Conservation (phyloP, 2,888 invertebrate species). For the Chaetogeoica ovagalla region DNA sequence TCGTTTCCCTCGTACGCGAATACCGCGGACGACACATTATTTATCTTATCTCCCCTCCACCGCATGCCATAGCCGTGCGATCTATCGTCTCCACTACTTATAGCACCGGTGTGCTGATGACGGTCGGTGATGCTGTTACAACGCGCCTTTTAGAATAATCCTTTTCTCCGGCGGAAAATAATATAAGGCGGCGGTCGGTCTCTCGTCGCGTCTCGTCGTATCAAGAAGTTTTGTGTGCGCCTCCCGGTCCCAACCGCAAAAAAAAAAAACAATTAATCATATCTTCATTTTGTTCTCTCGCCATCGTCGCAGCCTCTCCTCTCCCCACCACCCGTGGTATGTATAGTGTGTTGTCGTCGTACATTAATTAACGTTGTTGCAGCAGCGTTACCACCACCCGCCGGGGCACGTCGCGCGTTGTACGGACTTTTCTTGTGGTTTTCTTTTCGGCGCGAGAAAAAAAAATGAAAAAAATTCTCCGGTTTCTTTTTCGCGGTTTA, state of each 20-base stretch:
- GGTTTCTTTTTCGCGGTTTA: too few species aligned
- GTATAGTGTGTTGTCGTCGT: conserved; percentile 40
- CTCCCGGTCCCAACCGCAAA: background rate
- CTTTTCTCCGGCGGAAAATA: conserved; percentile 46
- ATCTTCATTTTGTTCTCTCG: conserved; percentile 48
- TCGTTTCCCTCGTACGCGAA: background rate
- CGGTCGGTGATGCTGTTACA: background rate
- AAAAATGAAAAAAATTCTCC: too few species aligned
- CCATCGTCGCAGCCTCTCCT: too few species aligned
- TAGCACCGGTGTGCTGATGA: too few species aligned
- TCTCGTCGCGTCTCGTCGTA: conserved; percentile 18
- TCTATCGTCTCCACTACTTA: conserved; percentile 45
- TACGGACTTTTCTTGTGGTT: background rate
- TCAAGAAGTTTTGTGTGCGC: conserved; percentile 42
- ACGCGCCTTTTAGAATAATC: conserved; percentile 50
- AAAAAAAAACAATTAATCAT: conserved; percentile 35
- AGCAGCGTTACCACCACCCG: conserved; percentile 13
- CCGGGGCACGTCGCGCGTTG: background rate
- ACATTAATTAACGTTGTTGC: conserved; percentile 48
- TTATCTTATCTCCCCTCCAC: too few species aligned
- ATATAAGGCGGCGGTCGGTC: conserved; percentile 28
- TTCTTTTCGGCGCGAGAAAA: too few species aligned
- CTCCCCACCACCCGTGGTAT: background rate
- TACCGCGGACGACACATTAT: too few species aligned
- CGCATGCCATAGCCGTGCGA: too few species aligned